Percentiles rank a stretch among this genome's conserved stretches.
These are phyloP conservation scores for Malaclemys terrapin DNA, from an alignment of 2,113 vertebrate genomes.

Conservation along the genomic window DNA sequence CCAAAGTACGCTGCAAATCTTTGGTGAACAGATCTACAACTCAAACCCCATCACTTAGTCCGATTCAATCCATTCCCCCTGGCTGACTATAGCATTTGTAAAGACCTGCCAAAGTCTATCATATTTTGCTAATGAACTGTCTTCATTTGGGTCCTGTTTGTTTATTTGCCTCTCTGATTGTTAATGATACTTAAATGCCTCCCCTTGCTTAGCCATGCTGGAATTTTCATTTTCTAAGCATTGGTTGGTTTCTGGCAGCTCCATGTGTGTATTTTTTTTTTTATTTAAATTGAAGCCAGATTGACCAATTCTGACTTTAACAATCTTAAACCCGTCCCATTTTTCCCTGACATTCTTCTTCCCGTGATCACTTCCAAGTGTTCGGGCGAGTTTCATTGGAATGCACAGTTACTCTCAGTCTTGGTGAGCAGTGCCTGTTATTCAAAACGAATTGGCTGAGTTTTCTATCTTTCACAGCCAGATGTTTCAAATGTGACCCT, in stretches of 20 bases:
- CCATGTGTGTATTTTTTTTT: not conserved
- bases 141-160: not conserved
- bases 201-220: not conserved
- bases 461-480: constrained; percentile 69
- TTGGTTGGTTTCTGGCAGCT: not conserved
- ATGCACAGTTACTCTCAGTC: constrained; percentile 14
- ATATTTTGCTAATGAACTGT: not conserved
- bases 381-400: constrained; percentile 53
- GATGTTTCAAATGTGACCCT: constrained; percentile 68
- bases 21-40: not conserved
- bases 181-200: not conserved
- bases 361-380: constrained; percentile 63
- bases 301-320: constrained; percentile 35
- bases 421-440: not conserved
- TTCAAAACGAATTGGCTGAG: constrained; percentile 54
- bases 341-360: constrained; percentile 55
- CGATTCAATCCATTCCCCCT: not conserved
- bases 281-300: constrained; percentile 62
- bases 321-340: constrained; percentile 54
- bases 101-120: not conserved
- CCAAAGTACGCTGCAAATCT: not conserved
- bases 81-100: not conserved
- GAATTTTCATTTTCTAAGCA: not conserved
- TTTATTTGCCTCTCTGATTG: not conserved
- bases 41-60: not conserved